Base-by-base conservation (phyloP, 2,797 vertebrate genomes). In the Enteromius unitaeniatus region DNA sequence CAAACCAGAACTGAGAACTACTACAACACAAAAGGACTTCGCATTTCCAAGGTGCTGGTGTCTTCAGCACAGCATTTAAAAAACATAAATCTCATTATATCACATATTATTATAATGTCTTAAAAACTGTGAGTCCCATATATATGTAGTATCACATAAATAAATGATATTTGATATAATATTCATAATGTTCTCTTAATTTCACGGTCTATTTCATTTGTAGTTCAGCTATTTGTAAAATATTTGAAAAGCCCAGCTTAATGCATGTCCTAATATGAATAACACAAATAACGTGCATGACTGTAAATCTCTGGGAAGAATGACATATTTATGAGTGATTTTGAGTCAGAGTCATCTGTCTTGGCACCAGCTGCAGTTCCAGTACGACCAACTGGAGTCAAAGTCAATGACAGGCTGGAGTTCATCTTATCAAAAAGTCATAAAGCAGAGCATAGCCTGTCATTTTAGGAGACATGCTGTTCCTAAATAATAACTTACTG, bases 351-450 rank as follows among this genome's bases (percentile, higher is more conserved):
- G 67, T 83, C 81, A 75, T 81, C 62, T 40, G 49, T 51, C 10
- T 85, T 88, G 84, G 80, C 86, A 85, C 13, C 45, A 40, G 37
- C 78, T 34, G 21, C 19, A 53, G 69, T 79, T 86, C 86, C 88
- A 88, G 78, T 86, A 73, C 4, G 15, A 81, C 64, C 28, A 84
- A 45, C 4, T 62, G 69, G 67, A 85, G 86, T 88, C 84, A 86
- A 87, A 86, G 89, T 87, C 75, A 88, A 73, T 70, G 72, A 73
- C 21, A 78, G 62, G 60, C 77, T 87, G 77, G 47, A 77, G 80
- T 60, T 64, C 64, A 42, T 73, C 55, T 88, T 86, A 88, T 89
- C 85, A 73, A 49, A 75, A 51, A 86, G 58, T 82, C 75, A 86
- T 86, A 82, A 86, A 79, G 55, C 47, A 21, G 40, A 53, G 67